phyloP scores from a whole-genome alignment of 2,888 invertebrate genomes.

The Macropis europaea region DNA sequence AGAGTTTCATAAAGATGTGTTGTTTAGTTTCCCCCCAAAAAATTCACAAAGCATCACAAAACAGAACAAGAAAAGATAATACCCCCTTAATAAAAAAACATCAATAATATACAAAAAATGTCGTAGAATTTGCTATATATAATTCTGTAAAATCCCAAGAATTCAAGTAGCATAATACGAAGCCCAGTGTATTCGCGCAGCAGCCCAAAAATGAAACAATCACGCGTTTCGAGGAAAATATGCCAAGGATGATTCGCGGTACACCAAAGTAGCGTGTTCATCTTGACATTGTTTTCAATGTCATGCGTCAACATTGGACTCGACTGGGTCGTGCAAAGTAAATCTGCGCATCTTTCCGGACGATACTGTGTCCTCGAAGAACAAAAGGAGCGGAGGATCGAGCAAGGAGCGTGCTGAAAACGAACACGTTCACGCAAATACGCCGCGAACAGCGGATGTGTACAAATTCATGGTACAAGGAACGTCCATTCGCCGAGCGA shows the following conservation, averaged over 20 bases:
- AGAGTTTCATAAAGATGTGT: too few species aligned
- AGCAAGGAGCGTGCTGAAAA: slow-evolving; percentile 11
- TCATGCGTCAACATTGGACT: not conserved
- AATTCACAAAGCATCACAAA: too few species aligned
- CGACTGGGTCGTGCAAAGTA: not conserved
- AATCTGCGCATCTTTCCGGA: not conserved
- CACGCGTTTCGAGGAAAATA: too few species aligned
- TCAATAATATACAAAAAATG: not conserved
- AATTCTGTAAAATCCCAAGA: too few species aligned
- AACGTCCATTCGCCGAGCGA: slow-evolving; percentile 63
- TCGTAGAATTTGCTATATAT: too few species aligned
- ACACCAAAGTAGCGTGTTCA: not conserved
- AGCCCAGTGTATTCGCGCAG: too few species aligned
- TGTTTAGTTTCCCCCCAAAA: too few species aligned
- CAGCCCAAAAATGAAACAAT: too few species aligned
- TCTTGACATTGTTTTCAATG: not conserved
- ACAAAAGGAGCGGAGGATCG: not conserved
- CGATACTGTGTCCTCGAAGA: not conserved
- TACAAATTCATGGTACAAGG: slow-evolving; percentile 62
- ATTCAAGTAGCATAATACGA: too few species aligned
- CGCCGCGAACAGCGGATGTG: slow-evolving; percentile 57
- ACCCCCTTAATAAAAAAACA: too few species aligned
- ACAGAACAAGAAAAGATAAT: too few species aligned
- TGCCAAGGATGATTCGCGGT: too few species aligned
- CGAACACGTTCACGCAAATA: slow-evolving; percentile 34